Base-by-base conservation (phyloP, 2,113 vertebrate genomes). In the Chaetodon trifascialis region DNA sequence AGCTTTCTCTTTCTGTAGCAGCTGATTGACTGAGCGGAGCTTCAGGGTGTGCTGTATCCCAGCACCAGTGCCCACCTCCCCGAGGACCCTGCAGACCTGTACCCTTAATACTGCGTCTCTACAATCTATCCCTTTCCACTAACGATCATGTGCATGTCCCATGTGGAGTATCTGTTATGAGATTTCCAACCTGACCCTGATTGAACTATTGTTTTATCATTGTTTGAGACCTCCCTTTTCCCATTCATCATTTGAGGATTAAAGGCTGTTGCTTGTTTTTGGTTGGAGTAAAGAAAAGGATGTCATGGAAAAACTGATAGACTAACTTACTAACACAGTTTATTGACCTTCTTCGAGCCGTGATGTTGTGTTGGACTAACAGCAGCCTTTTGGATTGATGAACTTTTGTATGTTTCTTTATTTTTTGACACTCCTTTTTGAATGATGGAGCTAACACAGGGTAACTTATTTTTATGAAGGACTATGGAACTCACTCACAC, bases 21-120 rank as follows among this genome's bases (percentile, higher is more conserved):
- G 86, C 73, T 44, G 74, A 25, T 40, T 21, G 70, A 10, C 73
- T 21, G 68, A 64, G 40, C 1, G 6, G 62, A 85, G 63, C 36
- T 44, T 38, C 58, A 11, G 47, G 42, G 49, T 25, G 47, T 62
- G 21, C 68, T 49, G 56, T 62, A 3, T 66, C 66, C 51, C 51
- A 59, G 60, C 59, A 52, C 46, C 79, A 55, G 46, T 67, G 23
- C 34, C 34, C 76, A 56, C 46, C n/a, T 54, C 56, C 73, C 15
- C 0, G 19, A 83, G 34, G 80, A 90, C 63, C 79, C 46, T 66
- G 65, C 42, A 36, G 40, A 82, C 70, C 84, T 59, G 51, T 69
- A 62, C 66, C 77, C 72, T 82, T 85, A 86, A 82, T 19, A 86
- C 91, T 90, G 92, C 90, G 92, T 92, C 86, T 86, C 86, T 75